phyloP scores from a whole-genome alignment of 2,888 invertebrate genomes.

The Diarsia dahlii region DNA sequence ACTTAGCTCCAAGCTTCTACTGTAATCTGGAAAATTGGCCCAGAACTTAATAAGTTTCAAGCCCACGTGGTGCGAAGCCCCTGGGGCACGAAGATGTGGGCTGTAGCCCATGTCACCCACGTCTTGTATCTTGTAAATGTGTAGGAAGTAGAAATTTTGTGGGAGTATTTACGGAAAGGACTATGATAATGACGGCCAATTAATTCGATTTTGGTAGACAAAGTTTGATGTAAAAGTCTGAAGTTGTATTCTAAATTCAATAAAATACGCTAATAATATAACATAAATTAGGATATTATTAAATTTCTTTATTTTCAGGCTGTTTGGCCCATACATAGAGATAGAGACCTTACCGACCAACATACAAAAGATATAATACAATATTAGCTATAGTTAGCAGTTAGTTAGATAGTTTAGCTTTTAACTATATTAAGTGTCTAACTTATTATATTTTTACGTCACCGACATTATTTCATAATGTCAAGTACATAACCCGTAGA shows the following conservation, averaged over 20 bases:
- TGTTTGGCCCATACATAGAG: too few relatives aligned
- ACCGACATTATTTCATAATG: slow-evolving; percentile 35
- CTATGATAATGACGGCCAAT: slow-evolving; percentile 26
- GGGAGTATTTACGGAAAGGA: slow-evolving; percentile 5
- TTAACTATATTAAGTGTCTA: background rate
- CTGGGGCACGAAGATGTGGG: background rate
- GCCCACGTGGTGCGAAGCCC: background rate
- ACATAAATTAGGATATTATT: too few relatives aligned
- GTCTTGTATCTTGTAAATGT: slow-evolving; percentile 8
- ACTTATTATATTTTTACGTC: slow-evolving; percentile 9
- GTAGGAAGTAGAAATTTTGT: background rate
- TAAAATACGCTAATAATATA: background rate
- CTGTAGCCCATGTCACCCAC: background rate
- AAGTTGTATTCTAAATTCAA: background rate
- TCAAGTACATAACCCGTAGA: slow-evolving; percentile 44
- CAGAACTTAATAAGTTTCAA: slow-evolving; percentile 7
- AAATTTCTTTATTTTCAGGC: too few relatives aligned
- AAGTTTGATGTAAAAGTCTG: background rate
- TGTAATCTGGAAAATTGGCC: background rate
- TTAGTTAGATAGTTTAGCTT: too few relatives aligned
- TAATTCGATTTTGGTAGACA: slow-evolving; percentile 2
- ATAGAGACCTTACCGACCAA: too few relatives aligned
- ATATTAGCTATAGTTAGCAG: too few relatives aligned
- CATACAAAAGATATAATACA: too few relatives aligned
- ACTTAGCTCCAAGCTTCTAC: slow-evolving; percentile 2